Evolutionary conservation across 2,113 vertebrate genomes (phyloP).

Genomic region (Amazona guildingii): DNA sequence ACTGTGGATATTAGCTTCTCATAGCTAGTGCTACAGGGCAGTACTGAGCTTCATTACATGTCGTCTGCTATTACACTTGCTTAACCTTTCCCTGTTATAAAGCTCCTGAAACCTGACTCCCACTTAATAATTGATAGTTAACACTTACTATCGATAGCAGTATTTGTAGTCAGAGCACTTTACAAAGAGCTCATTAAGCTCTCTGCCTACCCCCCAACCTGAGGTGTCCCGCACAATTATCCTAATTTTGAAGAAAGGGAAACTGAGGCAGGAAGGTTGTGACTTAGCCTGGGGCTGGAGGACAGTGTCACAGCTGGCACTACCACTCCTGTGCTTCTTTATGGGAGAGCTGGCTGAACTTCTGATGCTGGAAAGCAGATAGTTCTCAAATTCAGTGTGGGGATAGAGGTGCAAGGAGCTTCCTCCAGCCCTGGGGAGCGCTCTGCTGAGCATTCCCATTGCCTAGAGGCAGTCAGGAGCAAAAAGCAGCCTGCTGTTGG

Average conservation of each 20-base stretch:
- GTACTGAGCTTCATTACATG: slow-evolving; percentile 18
- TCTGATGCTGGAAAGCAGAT: not conserved
- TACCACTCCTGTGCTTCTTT: not conserved
- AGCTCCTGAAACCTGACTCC: slow-evolving; percentile 46
- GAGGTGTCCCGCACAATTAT: not conserved
- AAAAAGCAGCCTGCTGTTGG: not conserved
- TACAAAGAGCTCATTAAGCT: slow-evolving; percentile 26
- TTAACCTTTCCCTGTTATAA: slow-evolving; percentile 54
- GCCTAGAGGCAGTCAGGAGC: not conserved
- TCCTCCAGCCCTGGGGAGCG: not conserved
- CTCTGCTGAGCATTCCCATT: not conserved
- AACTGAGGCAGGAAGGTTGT: slow-evolving; percentile 42
- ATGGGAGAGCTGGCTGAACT: not conserved
- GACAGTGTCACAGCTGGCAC: not conserved
- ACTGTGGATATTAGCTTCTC: slow-evolving; percentile 36
- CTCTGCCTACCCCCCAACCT: not conserved
- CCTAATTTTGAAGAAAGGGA: not conserved
- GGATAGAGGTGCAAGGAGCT: not conserved
- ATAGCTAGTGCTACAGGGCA: slow-evolving; percentile 29
- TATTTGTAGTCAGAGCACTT: slow-evolving; percentile 37
- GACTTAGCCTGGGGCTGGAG: not conserved
- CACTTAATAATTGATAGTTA: slow-evolving; percentile 61
- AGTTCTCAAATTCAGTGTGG: not conserved
- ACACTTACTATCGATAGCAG: not conserved
- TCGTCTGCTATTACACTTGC: slow-evolving; percentile 23